A percentile compares a stretch with the other conserved stretches of the same genome.
phyloP scores from a whole-genome alignment of 2,797 vertebrate species.

The Cyclura pinguis region DNA sequence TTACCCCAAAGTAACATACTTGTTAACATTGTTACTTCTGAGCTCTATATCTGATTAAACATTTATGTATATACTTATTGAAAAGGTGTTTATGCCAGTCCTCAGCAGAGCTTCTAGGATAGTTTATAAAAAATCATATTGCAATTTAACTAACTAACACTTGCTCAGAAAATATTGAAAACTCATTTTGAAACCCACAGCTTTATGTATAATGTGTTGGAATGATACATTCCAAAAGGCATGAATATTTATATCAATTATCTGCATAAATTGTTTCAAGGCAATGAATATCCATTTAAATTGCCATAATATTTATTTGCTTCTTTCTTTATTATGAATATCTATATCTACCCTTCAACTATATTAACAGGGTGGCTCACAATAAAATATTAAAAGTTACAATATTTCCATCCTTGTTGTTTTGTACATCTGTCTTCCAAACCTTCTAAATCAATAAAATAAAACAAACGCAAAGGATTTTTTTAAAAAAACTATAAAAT shows the following conservation, averaged over 20 bases:
- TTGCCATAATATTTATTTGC: neutral
- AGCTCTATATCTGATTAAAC: conserved; percentile 4
- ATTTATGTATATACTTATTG: conserved; percentile 11
- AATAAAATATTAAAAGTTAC: neutral
- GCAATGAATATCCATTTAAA: neutral
- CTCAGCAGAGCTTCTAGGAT: neutral
- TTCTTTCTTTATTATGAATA: neutral
- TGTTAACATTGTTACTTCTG: neutral
- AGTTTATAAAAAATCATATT: conserved; percentile 6
- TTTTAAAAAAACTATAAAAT: neutral
- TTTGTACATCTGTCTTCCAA: conserved; percentile 11
- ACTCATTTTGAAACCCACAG: neutral
- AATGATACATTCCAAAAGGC: neutral
- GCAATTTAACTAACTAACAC: neutral
- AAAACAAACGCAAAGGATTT: neutral
- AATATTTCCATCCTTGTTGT: neutral
- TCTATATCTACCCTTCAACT: neutral
- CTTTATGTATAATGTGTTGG: neutral
- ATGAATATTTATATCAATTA: conserved; percentile 13
- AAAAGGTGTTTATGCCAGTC: conserved; percentile 1
- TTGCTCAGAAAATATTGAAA: conserved; percentile 26
- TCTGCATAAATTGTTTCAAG: conserved; percentile 7
- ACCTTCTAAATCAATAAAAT: conserved; percentile 6
- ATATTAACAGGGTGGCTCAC: neutral
- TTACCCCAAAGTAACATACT: neutral